A percentile compares a stretch with the other conserved stretches of the same genome.
Evolutionary conservation across 2,797 vertebrate species (phyloP).

Genomic region (Chelidonichthys spinosus): DNA sequence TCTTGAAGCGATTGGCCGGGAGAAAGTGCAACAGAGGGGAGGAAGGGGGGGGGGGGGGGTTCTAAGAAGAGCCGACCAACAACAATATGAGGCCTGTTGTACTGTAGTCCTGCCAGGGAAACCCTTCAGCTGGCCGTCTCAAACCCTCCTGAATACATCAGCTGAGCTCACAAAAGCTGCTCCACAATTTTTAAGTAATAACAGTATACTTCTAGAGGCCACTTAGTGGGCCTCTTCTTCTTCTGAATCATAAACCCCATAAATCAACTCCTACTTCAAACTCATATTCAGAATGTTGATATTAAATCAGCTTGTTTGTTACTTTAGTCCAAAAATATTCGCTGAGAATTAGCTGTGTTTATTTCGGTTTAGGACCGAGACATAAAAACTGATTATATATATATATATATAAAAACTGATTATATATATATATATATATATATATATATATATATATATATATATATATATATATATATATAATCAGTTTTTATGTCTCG

Average conservation of each 20-base stretch:
- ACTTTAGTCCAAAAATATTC: too few relatives aligned
- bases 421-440: too few relatives aligned
- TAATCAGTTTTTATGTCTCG: neutral
- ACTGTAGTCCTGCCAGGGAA: conserved; percentile 41
- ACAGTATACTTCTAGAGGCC: neutral
- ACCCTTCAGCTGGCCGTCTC: conserved; percentile 28
- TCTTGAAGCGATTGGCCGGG: conserved; percentile 25
- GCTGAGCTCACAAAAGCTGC: conserved; percentile 7
- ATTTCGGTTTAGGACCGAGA: too few relatives aligned
- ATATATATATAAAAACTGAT: too few relatives aligned
- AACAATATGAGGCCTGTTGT: conserved; percentile 66
- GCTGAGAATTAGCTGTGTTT: neutral
- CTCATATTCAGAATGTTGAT: neutral
- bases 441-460: too few relatives aligned
- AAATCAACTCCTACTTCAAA: neutral
- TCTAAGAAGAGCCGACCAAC: conserved; percentile 29
- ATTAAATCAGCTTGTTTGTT: neutral
- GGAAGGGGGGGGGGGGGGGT: neutral
- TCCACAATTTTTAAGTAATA: neutral
- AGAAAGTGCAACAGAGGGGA: conserved; percentile 18
- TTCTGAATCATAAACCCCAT: neutral
- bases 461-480: too few relatives aligned
- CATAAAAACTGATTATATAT: too few relatives aligned
- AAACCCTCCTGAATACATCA: conserved; percentile 44
- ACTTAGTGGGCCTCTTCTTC: neutral